A percentile compares a stretch with the other conserved stretches of the same genome.
Evolutionary conservation across 2,797 vertebrate species (phyloP).

Genomic region (Xiphorhynchus erythropygius): DNA sequence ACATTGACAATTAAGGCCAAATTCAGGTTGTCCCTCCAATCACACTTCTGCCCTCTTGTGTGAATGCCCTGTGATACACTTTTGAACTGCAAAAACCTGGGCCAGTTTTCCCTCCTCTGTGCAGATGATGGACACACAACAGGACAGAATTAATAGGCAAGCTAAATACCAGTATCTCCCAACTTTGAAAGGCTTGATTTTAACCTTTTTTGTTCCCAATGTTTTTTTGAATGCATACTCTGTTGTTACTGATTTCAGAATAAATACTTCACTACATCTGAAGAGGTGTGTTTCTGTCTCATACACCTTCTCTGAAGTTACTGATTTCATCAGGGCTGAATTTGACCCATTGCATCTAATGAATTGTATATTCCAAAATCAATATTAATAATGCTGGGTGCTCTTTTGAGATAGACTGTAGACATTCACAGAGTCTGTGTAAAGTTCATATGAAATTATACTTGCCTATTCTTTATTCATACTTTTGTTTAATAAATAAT

Average conservation of each 20-base stretch:
- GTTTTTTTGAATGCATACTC: not conserved
- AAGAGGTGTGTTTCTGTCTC: not conserved
- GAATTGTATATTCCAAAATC: slow-evolving; percentile 49
- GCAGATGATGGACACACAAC: not conserved
- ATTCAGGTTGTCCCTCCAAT: slow-evolving; percentile 26
- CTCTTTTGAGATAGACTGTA: slow-evolving; percentile 25
- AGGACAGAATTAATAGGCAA: not conserved
- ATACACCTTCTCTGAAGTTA: not conserved
- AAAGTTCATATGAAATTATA: slow-evolving; percentile 51
- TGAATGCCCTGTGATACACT: slow-evolving; percentile 46
- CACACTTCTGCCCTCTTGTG: slow-evolving; percentile 55
- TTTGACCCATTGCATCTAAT: slow-evolving; percentile 11
- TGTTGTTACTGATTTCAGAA: not conserved
- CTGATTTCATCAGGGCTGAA: not conserved
- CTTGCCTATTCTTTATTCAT: slow-evolving; percentile 39
- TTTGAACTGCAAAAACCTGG: not conserved
- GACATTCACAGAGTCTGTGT: slow-evolving; percentile 22
- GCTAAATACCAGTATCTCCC: not conserved
- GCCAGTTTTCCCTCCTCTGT: not conserved
- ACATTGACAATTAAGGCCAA: not conserved
- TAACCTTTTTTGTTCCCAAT: not conserved
- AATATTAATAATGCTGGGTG: slow-evolving; percentile 26
- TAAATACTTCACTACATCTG: not conserved
- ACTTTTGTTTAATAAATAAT: slow-evolving; percentile 50
- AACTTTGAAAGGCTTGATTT: not conserved